phyloP scores from a whole-genome alignment of 2,888 invertebrate species.

The Plebejus melissa region DNA sequence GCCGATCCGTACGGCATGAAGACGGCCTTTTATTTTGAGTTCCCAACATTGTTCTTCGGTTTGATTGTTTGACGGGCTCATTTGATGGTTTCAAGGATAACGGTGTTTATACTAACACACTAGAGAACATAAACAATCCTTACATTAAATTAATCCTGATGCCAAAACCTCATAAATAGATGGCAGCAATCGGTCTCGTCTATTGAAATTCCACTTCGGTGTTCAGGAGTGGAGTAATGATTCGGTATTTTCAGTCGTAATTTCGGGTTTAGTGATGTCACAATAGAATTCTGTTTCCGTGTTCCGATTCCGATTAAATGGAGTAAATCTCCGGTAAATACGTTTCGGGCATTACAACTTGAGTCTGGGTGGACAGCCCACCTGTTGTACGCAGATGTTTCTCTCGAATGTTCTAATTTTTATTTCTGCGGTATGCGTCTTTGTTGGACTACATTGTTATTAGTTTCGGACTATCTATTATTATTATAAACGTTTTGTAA shows the following conservation, averaged over 20 bases:
- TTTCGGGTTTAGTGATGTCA: constrained; percentile 13
- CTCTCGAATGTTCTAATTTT: background rate
- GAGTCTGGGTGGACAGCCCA: constrained; percentile 9
- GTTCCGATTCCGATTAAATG: constrained; percentile 24
- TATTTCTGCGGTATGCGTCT: background rate
- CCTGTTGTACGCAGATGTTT: constrained; percentile 22
- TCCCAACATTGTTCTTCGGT: no score
- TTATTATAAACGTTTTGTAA: background rate
- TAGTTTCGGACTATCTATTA: background rate
- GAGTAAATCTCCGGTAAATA: constrained; percentile 16
- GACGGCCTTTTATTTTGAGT: no score
- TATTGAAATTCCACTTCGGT: background rate
- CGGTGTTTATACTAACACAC: no score
- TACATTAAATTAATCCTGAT: background rate
- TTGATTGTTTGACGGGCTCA: no score
- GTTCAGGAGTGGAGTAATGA: background rate
- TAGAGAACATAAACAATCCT: background rate
- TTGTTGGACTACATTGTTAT: background rate
- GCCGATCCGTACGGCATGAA: no score
- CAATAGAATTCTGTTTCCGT: constrained; percentile 12
- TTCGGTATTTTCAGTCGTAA: constrained; percentile 1
- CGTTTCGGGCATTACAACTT: constrained; percentile 7
- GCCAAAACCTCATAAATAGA: background rate
- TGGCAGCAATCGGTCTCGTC: background rate
- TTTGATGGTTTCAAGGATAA: no score